These are phyloP conservation scores for Plemyria rubiginata DNA, from an alignment of 2,888 invertebrate species.

Conservation along the genomic window DNA sequence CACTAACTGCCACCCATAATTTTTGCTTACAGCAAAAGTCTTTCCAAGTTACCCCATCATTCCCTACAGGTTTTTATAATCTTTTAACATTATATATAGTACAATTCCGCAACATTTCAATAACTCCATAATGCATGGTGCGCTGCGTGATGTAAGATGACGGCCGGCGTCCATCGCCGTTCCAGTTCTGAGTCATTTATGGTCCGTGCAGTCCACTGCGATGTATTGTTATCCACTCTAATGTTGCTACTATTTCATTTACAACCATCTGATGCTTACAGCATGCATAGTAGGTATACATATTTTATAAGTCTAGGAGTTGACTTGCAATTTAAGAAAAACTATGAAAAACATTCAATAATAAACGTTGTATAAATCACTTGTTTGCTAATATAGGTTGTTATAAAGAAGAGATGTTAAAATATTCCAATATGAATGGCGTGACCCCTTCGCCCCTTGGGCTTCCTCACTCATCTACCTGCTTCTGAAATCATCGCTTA, in stretches of 20 bases:
- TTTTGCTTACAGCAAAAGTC: constrained; percentile 11
- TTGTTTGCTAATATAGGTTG: no score
- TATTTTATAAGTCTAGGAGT: no score
- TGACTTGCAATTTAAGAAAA: neutral
- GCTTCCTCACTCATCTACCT: constrained; percentile 15
- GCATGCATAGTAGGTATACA: no score
- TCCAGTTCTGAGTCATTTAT: constrained; percentile 29
- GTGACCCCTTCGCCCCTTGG: constrained; percentile 9
- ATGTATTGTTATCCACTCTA: constrained; percentile 10
- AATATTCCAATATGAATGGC: neutral
- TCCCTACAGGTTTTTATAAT: constrained; percentile 6
- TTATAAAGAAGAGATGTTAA: no score
- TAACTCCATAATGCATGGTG: constrained; percentile 41
- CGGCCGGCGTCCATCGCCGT: constrained; percentile 16
- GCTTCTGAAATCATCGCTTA: constrained; percentile 13
- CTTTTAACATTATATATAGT: constrained; percentile 18
- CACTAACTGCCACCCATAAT: neutral
- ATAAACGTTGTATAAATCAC: no score
- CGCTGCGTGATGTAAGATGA: constrained; percentile 28
- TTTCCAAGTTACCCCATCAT: constrained; percentile 14
- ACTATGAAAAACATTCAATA: neutral
- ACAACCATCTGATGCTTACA: no score
- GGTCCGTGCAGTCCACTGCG: neutral
- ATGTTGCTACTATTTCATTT: no score
- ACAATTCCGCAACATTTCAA: constrained; percentile 31